Conservation (phyloP, 2,113 vertebrate species). For the Thunnus thynnus region DNA sequence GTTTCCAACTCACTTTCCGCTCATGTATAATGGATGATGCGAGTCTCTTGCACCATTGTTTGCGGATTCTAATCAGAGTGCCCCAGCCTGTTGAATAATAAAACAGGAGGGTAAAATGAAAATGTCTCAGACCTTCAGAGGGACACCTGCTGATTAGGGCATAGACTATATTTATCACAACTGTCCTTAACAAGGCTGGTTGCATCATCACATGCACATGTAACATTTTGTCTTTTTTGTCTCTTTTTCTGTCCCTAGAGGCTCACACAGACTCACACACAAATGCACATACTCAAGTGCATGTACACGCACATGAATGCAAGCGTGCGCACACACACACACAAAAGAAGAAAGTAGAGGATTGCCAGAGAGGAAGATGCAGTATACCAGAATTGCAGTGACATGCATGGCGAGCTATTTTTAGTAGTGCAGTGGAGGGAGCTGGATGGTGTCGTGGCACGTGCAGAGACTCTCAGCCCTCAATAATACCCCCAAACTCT, state of each 20-base stretch:
- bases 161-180: constrained; percentile 41
- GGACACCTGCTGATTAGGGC: constrained; percentile 70
- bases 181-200: neutral
- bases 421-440: constrained; percentile 57
- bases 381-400: constrained; percentile 38
- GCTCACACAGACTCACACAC: neutral
- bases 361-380: constrained; percentile 41
- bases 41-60: constrained; percentile 70
- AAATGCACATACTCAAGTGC: neutral
- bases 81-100: constrained; percentile 72
- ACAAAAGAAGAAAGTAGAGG: constrained; percentile 7
- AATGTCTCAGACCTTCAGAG: constrained; percentile 58
- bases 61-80: constrained; percentile 75
- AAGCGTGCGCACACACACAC: neutral
- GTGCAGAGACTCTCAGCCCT: constrained; percentile 30
- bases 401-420: constrained; percentile 58
- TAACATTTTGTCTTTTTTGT: neutral
- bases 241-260: neutral
- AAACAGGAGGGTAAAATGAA: constrained; percentile 61
- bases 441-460: constrained; percentile 49
- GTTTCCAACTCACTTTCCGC: constrained; percentile 64
- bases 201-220: neutral
- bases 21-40: constrained; percentile 79
- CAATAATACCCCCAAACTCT: constrained; percentile 37
- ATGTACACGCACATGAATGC: neutral